Percentiles rank a stretch among this genome's conserved stretches.
Evolutionary conservation across 2,797 vertebrate species (phyloP).

Genomic region (Esox lucius): DNA sequence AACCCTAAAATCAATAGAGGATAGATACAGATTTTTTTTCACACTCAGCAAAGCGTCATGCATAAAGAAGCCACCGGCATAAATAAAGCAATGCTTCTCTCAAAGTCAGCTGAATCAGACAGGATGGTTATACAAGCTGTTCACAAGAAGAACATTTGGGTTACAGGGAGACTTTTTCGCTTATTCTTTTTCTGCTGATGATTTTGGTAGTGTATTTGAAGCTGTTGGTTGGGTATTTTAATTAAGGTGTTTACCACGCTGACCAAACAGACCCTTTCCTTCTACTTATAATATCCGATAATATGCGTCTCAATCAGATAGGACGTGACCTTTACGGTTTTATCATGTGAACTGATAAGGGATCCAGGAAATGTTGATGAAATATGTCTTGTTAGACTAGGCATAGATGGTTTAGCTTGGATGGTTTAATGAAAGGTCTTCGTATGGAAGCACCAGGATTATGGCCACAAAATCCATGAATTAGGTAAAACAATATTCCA

Average conservation of each 20-base stretch:
- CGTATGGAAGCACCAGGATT: background rate
- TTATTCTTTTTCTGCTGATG: background rate
- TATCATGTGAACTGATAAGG: slow-evolving; percentile 45
- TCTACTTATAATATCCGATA: background rate
- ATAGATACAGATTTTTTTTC: slow-evolving; percentile 66
- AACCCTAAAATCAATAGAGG: slow-evolving; percentile 83
- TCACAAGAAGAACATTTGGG: slow-evolving; percentile 50
- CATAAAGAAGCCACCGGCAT: slow-evolving; percentile 56
- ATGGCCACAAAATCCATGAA: background rate
- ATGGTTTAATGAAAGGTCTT: background rate
- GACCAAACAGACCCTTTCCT: background rate
- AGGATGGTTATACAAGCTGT: slow-evolving; percentile 59
- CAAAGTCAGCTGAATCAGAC: slow-evolving; percentile 66
- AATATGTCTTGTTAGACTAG: background rate
- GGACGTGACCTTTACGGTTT: slow-evolving; percentile 63
- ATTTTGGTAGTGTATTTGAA: background rate
- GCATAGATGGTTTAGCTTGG: background rate
- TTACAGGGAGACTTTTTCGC: slow-evolving; percentile 9
- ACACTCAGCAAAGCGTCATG: slow-evolving; percentile 62
- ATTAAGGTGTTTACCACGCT: background rate
- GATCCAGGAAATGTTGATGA: background rate
- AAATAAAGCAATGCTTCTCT: slow-evolving; percentile 56
- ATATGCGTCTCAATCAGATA: background rate
- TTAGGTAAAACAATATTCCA: background rate
- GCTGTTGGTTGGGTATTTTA: background rate